A percentile compares a stretch with the other conserved stretches of the same genome.
These are phyloP conservation scores for Temnothorax ravouxi DNA, from an alignment of 2,888 invertebrate species.

Conservation along the genomic window DNA sequence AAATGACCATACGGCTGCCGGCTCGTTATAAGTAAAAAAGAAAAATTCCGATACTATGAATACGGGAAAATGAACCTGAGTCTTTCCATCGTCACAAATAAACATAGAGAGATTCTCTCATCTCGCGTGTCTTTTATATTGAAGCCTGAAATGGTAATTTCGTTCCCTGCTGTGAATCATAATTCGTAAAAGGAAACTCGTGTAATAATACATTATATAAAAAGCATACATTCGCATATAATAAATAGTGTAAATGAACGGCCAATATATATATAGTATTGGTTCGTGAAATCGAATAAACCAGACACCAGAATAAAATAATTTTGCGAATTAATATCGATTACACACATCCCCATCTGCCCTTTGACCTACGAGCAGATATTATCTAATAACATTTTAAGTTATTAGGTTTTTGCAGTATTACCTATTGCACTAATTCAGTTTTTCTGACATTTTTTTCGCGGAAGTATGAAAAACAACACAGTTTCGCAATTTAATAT, in stretches of 20 bases:
- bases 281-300: background rate
- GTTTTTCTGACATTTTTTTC: background rate
- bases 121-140: background rate
- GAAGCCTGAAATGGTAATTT: background rate
- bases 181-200: background rate
- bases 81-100: slow-evolving; percentile 7
- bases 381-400: background rate
- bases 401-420: background rate
- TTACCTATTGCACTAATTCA: background rate
- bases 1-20: slow-evolving; percentile 4
- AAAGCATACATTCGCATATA: background rate
- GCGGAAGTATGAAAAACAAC: slow-evolving; percentile 4
- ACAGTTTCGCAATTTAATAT: slow-evolving; percentile 6
- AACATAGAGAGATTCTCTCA: background rate
- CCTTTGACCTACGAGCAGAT: background rate
- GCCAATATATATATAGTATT: background rate
- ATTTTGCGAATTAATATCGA: background rate
- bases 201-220: background rate
- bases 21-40: background rate
- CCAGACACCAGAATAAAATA: background rate
- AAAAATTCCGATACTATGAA: slow-evolving; percentile 30
- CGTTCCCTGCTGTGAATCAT: background rate
- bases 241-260: background rate
- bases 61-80: slow-evolving; percentile 7
- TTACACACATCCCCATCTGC: background rate